Conservation (phyloP, 1,140 invertebrate species). For the Anthonomus grandis region DNA sequence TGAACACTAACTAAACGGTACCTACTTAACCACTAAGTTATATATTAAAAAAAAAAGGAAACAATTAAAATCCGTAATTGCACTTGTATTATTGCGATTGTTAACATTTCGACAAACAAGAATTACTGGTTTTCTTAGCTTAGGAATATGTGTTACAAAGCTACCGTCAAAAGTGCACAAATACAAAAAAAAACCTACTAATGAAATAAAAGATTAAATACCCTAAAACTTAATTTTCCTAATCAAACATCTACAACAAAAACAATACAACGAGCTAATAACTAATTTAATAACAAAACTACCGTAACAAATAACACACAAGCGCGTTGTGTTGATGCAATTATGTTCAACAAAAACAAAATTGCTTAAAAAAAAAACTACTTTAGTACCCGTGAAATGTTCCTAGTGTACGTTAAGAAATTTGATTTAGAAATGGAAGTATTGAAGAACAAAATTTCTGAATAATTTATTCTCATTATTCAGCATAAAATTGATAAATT, state of each 20-base stretch:
- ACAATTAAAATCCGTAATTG: constrained; percentile 28
- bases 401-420: too few relatives aligned
- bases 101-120: too few relatives aligned
- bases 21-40: background rate
- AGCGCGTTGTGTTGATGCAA: background rate
- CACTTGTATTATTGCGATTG: constrained; percentile 27
- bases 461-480: too few relatives aligned
- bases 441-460: too few relatives aligned
- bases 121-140: too few relatives aligned
- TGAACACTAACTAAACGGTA: constrained; percentile 11
- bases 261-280: constrained; percentile 2
- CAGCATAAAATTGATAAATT: too few relatives aligned
- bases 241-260: background rate
- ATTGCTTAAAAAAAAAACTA: constrained; percentile 9
- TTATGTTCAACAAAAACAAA: constrained; percentile 17
- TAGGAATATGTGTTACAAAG: background rate
- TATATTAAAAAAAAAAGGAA: constrained; percentile 5
- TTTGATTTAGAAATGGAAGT: too few relatives aligned
- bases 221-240: too few relatives aligned
- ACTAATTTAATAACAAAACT: constrained; percentile 19
- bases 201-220: background rate
- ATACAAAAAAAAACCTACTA: background rate
- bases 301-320: constrained; percentile 14
- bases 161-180: background rate
- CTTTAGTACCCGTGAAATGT: constrained; percentile 10